phyloP scores from a whole-genome alignment of 2,797 vertebrate genomes.

The Eulemur mongoz region DNA sequence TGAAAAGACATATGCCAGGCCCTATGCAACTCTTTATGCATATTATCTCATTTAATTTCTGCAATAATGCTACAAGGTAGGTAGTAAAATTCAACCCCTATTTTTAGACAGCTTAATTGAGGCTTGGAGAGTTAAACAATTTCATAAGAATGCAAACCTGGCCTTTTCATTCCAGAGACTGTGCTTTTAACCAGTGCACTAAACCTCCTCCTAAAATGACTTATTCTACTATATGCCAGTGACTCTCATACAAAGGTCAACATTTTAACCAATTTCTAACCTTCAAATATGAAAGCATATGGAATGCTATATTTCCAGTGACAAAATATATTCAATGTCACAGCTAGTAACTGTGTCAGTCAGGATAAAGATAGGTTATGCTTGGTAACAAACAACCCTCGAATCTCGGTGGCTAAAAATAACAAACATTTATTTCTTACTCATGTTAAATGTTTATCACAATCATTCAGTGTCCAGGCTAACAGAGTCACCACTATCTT shows the following conservation, averaged over 20 bases:
- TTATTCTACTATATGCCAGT: neutral
- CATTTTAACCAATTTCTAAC: constrained; percentile 13
- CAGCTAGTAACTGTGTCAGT: neutral
- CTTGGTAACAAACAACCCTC: neutral
- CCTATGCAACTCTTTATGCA: neutral
- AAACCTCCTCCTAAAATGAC: neutral
- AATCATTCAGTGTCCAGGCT: neutral
- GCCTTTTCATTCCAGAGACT: neutral
- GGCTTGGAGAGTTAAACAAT: constrained; percentile 7
- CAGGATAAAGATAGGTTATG: neutral
- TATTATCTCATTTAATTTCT: neutral
- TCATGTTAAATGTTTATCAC: neutral
- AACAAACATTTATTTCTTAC: neutral
- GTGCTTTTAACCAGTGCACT: neutral
- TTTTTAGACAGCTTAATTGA: constrained; percentile 8
- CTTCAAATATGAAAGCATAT: constrained; percentile 22
- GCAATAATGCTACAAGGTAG: neutral
- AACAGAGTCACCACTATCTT: neutral
- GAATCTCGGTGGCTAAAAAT: neutral
- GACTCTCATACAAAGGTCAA: neutral
- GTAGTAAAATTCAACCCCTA: neutral
- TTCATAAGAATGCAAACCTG: neutral
- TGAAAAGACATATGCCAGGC: neutral
- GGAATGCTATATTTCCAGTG: neutral
- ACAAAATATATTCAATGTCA: neutral